A percentile compares a stretch with the other conserved stretches of the same genome.
Conservation (phyloP, 2,797 vertebrate genomes). For the Erethizon dorsatum region DNA sequence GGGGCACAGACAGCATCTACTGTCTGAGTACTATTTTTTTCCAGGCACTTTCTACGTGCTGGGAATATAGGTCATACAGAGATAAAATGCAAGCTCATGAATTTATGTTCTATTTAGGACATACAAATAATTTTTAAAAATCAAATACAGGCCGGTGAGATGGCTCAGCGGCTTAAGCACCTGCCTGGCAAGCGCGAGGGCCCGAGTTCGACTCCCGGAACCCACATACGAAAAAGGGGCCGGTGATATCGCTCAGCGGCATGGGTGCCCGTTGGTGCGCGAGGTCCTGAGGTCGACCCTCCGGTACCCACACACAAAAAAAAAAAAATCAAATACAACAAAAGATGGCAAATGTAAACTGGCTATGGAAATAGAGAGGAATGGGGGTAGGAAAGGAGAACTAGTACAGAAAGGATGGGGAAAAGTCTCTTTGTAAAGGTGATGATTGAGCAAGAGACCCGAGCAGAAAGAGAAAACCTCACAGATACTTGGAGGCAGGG, state of each 20-base stretch:
- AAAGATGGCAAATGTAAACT: not conserved
- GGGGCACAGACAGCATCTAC: not conserved
- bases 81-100: constrained; percentile 4
- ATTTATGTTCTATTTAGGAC: not conserved
- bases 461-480: not conserved
- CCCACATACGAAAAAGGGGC: too few species aligned
- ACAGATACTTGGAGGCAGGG: not conserved
- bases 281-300: too few species aligned
- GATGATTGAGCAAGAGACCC: not conserved
- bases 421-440: constrained; percentile 32
- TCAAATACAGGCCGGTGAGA: too few species aligned
- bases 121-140: not conserved
- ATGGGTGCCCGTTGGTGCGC: too few species aligned
- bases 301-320: too few species aligned
- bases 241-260: too few species aligned
- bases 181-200: too few species aligned
- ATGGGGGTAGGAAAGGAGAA: not conserved
- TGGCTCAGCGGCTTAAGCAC: too few species aligned
- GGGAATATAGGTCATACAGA: not conserved
- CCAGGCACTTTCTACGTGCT: not conserved
- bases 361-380: not conserved
- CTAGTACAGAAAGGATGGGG: not conserved
- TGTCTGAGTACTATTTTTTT: not conserved
- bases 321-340: not conserved
- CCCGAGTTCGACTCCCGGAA: too few species aligned